Evolutionary conservation across 2,797 vertebrate genomes (phyloP), one percentile per base, ranked within the genome.

Genomic region (Apogon hyalosoma): DNA sequence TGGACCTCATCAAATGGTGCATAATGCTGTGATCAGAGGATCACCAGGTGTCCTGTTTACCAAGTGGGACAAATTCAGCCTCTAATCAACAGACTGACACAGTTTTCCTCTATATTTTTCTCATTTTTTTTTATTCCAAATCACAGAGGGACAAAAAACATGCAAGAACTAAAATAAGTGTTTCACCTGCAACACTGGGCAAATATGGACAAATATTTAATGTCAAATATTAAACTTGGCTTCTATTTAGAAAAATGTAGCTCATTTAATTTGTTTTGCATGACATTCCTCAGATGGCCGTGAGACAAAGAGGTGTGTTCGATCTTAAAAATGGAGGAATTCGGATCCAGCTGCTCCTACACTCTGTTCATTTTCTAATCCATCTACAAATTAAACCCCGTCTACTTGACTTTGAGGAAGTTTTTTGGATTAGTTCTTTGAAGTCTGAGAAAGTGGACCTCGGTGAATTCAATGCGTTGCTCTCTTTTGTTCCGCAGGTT

Each of bases 381-480:
- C 58, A 63, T 60, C 59, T 47, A 49, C 47, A 77, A 67, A 77
- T 69, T 7, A 67, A 67, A 63, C 12, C 47, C 28, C 11, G 28
- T 58, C 70, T 41, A 6, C 13, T 68, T 54, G 47, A 64, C 63
- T 51, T 21, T n/a, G 24, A 48, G 19, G 55, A 52, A 46, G 31
- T 15, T 33, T 73, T 75, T 68, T 51, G 56, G 54, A 75, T 66
- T 61, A 57, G 28, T 33, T 57, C 43, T 72, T 63, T 75, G 55
- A 78, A 56, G 48, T 48, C 33, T 68, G 16, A 68, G 33, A 67
- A 74, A 63, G 59, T 38, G 41, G 56, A 63, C 64, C 43, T 53
- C 43, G 9, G 50, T 74, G 31, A 53, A 61, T 54, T 50, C 50
- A 13, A 4, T 4, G 24, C 14, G 12, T 45, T 10, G 16, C n/a